A percentile compares a stretch with the other conserved stretches of the same genome.
Conservation (phyloP, 2,797 vertebrate species). For the Falco concolor region DNA sequence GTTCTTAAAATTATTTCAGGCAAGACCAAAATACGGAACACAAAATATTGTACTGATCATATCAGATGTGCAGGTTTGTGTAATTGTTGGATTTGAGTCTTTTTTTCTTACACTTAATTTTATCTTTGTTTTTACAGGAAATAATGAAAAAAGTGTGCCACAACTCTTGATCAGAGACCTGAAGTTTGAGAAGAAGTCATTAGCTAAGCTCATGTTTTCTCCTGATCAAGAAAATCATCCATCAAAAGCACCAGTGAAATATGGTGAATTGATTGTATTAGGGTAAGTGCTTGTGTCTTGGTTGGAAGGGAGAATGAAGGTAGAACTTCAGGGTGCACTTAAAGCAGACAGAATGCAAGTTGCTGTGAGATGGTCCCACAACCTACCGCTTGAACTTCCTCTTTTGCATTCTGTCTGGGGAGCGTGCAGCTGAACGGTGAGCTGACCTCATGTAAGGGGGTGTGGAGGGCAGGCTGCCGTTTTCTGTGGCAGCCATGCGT, state of each 20-base stretch:
- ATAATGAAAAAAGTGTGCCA: constrained; percentile 81
- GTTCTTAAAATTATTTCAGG: background rate
- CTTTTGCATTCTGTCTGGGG: background rate
- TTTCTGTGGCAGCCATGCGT: background rate
- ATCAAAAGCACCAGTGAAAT: constrained; percentile 98
- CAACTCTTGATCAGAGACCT: constrained; percentile 76
- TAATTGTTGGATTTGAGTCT: background rate
- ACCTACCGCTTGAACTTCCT: background rate
- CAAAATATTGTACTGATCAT: background rate
- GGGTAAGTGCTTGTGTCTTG: constrained; percentile 83
- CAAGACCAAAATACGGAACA: background rate
- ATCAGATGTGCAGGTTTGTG: background rate
- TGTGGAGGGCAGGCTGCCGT: background rate
- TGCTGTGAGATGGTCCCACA: background rate
- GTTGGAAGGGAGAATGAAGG: background rate
- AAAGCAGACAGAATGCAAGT: background rate
- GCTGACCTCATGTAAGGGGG: background rate
- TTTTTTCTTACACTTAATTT: background rate
- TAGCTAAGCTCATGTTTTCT: constrained; percentile 93
- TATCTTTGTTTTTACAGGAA: constrained; percentile 63
- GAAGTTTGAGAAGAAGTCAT: constrained; percentile 71
- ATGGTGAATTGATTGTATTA: constrained; percentile 97
- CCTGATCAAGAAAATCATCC: constrained; percentile 99
- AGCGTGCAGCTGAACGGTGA: background rate
- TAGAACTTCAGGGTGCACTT: background rate